Percentiles rank a stretch among this genome's conserved stretches.
These are phyloP conservation scores for Anabacerthia variegaticeps DNA, from an alignment of 2,797 vertebrate genomes.

Conservation along the genomic window DNA sequence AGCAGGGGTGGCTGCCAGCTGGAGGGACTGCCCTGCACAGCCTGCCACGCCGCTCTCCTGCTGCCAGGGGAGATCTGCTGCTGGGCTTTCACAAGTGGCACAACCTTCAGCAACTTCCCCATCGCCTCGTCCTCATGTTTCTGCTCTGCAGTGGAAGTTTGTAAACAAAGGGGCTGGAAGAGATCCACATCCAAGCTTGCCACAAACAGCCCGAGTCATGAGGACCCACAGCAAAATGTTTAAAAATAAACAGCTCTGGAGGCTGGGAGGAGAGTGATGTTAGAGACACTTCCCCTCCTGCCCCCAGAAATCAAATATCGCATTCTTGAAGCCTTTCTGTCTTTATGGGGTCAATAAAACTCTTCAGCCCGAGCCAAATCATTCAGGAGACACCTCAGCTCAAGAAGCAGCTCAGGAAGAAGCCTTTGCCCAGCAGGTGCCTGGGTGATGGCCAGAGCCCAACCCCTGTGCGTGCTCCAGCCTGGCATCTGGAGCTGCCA, in stretches of 20 bases:
- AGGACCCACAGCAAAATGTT: background rate
- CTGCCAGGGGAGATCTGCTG: background rate
- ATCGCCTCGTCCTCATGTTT: background rate
- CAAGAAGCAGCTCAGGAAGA: background rate
- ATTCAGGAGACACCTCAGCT: background rate
- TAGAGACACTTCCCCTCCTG: slow-evolving; percentile 17
- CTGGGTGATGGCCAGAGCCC: background rate
- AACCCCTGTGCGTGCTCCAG: background rate
- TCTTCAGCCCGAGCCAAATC: background rate
- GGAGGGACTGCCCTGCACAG: background rate
- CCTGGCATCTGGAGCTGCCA: background rate
- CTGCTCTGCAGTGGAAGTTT: background rate
- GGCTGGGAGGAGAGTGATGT: background rate
- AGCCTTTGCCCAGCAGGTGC: background rate
- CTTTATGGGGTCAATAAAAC: background rate
- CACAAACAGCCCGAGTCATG: slow-evolving; percentile 41
- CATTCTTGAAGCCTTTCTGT: background rate
- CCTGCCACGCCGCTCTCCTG: background rate
- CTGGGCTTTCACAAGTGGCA: background rate
- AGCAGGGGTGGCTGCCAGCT: background rate
- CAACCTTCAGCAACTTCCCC: slow-evolving; percentile 19
- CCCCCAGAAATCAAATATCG: background rate
- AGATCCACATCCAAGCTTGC: background rate
- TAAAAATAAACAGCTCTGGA: slow-evolving; percentile 32
- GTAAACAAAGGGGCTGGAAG: slow-evolving; percentile 50